Evolutionary conservation across 2,888 invertebrate genomes (phyloP).

Genomic region (Coelinius sp.): DNA sequence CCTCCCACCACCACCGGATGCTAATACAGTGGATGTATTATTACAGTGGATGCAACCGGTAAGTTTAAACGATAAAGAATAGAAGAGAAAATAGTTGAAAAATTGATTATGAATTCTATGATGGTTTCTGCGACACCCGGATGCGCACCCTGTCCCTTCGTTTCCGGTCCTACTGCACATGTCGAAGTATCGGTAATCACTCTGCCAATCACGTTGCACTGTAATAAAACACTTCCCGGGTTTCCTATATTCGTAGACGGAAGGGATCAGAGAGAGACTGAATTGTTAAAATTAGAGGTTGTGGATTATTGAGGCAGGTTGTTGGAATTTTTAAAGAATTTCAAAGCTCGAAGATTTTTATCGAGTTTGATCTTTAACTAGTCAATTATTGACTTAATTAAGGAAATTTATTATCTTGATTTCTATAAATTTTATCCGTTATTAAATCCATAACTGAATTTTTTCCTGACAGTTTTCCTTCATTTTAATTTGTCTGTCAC

Average conservation of each 20-base stretch:
- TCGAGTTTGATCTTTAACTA: too few species aligned
- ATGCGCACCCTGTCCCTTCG: background rate
- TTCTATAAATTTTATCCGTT: too few species aligned
- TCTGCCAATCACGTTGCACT: constrained; percentile 11
- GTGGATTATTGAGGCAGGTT: too few species aligned
- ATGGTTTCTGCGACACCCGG: background rate
- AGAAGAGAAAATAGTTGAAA: background rate
- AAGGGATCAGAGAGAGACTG: too few species aligned
- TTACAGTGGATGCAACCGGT: constrained; percentile 78
- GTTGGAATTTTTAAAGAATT: too few species aligned
- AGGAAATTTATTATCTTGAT: too few species aligned
- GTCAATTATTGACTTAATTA: too few species aligned
- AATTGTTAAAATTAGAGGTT: too few species aligned
- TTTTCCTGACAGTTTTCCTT: too few species aligned
- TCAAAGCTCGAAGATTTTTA: too few species aligned
- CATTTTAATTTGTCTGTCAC: too few species aligned
- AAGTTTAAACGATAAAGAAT: constrained; percentile 41
- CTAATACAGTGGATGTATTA: constrained; percentile 77
- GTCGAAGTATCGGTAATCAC: constrained; percentile 2
- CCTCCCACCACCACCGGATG: constrained; percentile 78
- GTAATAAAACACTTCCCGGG: background rate
- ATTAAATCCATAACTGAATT: too few species aligned
- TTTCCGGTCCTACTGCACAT: background rate
- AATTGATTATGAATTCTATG: background rate
- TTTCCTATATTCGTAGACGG: background rate